These are phyloP conservation scores for Nasonia giraulti DNA, from an alignment of 1,140 invertebrate genomes.

Conservation along the genomic window DNA sequence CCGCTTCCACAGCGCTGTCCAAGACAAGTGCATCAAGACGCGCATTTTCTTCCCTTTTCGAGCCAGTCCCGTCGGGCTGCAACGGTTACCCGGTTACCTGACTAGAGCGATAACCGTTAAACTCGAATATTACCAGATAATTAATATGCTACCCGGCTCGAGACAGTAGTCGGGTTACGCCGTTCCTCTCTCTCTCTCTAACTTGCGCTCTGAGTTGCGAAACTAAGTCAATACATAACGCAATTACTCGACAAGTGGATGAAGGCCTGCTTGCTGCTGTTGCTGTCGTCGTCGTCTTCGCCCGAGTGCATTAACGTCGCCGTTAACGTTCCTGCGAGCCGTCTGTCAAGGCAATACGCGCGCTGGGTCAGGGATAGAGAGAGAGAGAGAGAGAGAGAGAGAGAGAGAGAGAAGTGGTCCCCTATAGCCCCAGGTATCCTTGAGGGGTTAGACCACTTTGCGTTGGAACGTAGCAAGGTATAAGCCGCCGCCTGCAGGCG, in stretches of 20 bases:
- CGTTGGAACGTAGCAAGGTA: neutral
- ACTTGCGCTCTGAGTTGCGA: slow-evolving; percentile 45
- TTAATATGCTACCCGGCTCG: slow-evolving; percentile 67
- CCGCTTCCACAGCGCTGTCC: neutral
- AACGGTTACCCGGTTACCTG: neutral
- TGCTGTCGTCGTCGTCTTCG: neutral
- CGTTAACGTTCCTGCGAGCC: neutral
- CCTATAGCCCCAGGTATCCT: neutral
- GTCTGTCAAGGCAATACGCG: neutral
- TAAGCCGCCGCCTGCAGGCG: neutral
- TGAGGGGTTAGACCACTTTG: neutral
- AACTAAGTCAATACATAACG: slow-evolving; percentile 71
- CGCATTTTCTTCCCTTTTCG: neutral
- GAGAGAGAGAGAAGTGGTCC: neutral
- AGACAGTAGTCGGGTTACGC: slow-evolving; percentile 38
- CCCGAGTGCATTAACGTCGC: slow-evolving; percentile 4
- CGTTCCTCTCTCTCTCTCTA: slow-evolving; percentile 12
- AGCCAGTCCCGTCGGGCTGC: neutral
- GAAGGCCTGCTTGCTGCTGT: slow-evolving; percentile 40
- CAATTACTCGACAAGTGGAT: slow-evolving; percentile 69
- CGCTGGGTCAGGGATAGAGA: neutral
- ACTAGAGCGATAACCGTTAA: slow-evolving; percentile 60
- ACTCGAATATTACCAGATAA: slow-evolving; percentile 69
- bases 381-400: no score
- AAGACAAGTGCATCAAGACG: neutral